A percentile compares a stretch with the other conserved stretches of the same genome.
Conservation (phyloP, 2,797 vertebrate genomes). For the Aratinga solstitialis region DNA sequence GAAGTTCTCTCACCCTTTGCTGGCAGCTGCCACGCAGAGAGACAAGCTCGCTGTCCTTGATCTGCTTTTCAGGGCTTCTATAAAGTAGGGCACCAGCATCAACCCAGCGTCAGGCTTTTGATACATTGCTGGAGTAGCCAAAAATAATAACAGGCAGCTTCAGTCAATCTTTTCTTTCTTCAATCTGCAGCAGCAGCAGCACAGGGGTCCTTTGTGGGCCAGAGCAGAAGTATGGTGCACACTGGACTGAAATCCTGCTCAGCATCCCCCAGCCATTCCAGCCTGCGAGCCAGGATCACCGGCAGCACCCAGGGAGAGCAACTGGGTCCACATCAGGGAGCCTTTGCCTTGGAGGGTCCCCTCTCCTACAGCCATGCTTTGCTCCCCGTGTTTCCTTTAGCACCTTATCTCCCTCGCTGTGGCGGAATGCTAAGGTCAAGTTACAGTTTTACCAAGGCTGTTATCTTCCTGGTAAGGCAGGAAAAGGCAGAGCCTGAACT, state of each 20-base stretch:
- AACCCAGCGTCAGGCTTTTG: slow-evolving; percentile 52
- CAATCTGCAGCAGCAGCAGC: slow-evolving; percentile 31
- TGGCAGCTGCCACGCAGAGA: slow-evolving; percentile 46
- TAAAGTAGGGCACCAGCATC: slow-evolving; percentile 64
- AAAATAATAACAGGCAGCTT: slow-evolving; percentile 48
- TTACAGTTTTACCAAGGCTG: slow-evolving; percentile 58
- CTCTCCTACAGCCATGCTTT: neutral
- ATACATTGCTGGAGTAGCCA: slow-evolving; percentile 62
- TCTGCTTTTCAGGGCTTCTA: slow-evolving; percentile 66
- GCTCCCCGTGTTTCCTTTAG: neutral
- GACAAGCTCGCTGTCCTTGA: slow-evolving; percentile 63
- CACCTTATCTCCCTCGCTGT: slow-evolving; percentile 11
- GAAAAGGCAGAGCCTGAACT: slow-evolving; percentile 6
- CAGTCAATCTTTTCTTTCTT: neutral
- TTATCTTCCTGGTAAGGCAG: slow-evolving; percentile 29
- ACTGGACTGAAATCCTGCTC: neutral
- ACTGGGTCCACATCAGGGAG: neutral
- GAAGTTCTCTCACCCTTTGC: slow-evolving; percentile 65
- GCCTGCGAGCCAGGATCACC: fast-evolving
- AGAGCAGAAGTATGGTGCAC: fast-evolving
- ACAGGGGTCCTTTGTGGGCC: neutral
- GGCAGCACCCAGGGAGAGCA: neutral
- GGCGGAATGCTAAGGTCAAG: neutral
- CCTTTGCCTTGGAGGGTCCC: neutral
- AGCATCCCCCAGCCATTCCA: neutral